Evolutionary conservation across 2,888 invertebrate genomes (phyloP).

Genomic region (Tenthredo livida): DNA sequence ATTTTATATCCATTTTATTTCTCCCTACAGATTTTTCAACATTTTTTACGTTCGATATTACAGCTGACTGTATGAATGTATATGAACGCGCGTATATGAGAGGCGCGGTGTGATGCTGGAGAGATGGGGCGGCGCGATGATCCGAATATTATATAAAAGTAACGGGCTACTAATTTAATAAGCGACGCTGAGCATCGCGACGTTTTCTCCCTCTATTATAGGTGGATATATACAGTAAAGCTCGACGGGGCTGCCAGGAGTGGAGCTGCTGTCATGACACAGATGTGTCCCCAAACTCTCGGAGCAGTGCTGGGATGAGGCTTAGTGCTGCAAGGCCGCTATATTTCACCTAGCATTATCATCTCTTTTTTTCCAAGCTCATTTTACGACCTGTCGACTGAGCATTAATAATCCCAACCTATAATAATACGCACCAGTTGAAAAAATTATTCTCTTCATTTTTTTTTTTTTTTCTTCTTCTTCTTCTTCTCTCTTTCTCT

Average conservation of each 20-base stretch:
- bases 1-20: not conserved
- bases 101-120: constrained; percentile 41
- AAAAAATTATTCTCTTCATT: not conserved
- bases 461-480: not conserved
- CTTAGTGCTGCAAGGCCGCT: constrained; percentile 62
- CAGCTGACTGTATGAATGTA: not conserved
- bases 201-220: constrained; percentile 45
- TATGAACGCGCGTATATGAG: not conserved
- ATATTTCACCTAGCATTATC: constrained; percentile 72
- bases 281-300: constrained; percentile 64
- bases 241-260: constrained; percentile 49
- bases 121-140: constrained; percentile 36
- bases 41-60: not conserved
- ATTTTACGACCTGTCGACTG: constrained; percentile 73
- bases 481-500: not conserved
- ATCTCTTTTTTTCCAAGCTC: constrained; percentile 69
- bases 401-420: constrained; percentile 70
- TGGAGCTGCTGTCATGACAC: constrained; percentile 66
- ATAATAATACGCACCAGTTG: constrained; percentile 63
- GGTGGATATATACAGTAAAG: constrained; percentile 10
- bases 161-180: constrained; percentile 66
- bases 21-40: not conserved
- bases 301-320: constrained; percentile 52
- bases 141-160: constrained; percentile 55
- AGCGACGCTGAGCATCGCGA: constrained; percentile 62